Percentiles rank a stretch among this genome's conserved stretches.
Evolutionary conservation across 2,113 vertebrate species (phyloP).

Genomic region (Pontoporia blainvillei): DNA sequence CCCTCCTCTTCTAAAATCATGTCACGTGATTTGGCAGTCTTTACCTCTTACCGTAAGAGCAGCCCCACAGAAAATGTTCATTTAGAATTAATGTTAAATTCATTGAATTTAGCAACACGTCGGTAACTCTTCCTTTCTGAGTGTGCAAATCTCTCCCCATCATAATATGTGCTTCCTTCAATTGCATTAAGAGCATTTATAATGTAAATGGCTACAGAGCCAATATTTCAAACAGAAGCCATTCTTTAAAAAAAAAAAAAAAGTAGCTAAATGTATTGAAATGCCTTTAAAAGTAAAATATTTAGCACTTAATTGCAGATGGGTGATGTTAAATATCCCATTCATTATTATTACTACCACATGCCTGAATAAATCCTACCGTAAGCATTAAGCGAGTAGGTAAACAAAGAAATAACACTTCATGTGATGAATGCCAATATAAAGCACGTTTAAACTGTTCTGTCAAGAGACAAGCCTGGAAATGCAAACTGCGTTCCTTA

Average conservation of each 20-base stretch:
- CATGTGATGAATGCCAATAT: slow-evolving; percentile 62
- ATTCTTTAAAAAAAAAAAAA: slow-evolving; percentile 15
- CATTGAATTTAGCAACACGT: slow-evolving; percentile 46
- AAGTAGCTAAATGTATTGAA: slow-evolving; percentile 64
- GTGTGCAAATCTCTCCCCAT: slow-evolving; percentile 46
- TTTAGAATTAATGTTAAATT: slow-evolving; percentile 46
- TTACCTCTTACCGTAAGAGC: background rate
- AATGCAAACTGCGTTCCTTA: slow-evolving; percentile 42
- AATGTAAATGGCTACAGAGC: slow-evolving; percentile 54
- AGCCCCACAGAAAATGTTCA: background rate
- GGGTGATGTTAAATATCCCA: slow-evolving; percentile 69
- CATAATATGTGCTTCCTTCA: slow-evolving; percentile 59
- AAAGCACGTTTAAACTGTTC: slow-evolving; percentile 62
- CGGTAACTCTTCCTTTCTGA: slow-evolving; percentile 41
- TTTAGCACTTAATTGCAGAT: slow-evolving; percentile 74
- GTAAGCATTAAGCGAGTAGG: slow-evolving; percentile 69
- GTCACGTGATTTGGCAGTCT: background rate
- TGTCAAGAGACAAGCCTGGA: slow-evolving; percentile 61
- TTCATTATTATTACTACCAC: slow-evolving; percentile 67
- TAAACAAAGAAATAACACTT: slow-evolving; percentile 75
- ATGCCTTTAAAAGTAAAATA: slow-evolving; percentile 75
- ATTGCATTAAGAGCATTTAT: slow-evolving; percentile 63
- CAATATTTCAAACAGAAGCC: slow-evolving; percentile 68
- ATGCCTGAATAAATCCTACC: slow-evolving; percentile 71
- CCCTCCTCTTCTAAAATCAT: background rate